phyloP scores from a whole-genome alignment of 2,797 vertebrate species.

The Choloepus didactylus region DNA sequence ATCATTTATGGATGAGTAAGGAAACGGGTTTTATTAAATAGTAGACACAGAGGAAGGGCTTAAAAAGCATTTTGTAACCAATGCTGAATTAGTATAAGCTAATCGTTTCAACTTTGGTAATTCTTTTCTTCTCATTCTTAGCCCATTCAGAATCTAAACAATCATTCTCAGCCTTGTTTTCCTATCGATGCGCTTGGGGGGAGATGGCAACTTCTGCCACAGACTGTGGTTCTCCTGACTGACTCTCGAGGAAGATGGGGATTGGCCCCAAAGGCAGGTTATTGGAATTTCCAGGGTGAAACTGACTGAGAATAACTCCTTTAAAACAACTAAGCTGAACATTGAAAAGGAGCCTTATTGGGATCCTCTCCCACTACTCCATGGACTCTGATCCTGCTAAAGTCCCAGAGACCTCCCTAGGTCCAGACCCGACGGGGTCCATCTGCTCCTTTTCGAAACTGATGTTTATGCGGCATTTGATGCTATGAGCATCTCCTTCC shows the following conservation, averaged over 20 bases:
- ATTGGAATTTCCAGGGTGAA: neutral
- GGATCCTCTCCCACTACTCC: neutral
- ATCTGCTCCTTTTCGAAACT: neutral
- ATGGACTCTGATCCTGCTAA: neutral
- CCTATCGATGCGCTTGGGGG: neutral
- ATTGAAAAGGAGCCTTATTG: neutral
- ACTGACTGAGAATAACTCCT: neutral
- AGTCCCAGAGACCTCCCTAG: neutral
- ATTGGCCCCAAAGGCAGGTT: neutral
- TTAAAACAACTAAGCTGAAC: neutral
- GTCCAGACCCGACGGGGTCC: neutral
- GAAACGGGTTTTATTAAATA: slow-evolving; percentile 42
- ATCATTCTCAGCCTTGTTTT: neutral
- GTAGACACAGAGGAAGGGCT: neutral
- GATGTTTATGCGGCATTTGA: neutral
- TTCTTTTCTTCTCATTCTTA: slow-evolving; percentile 13
- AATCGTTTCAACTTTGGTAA: slow-evolving; percentile 4
- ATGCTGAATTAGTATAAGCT: neutral
- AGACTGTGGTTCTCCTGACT: neutral
- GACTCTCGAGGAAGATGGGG: neutral
- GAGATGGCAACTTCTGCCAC: neutral
- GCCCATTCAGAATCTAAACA: neutral
- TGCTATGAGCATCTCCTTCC: neutral
- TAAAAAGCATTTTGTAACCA: neutral
- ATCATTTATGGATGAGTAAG: slow-evolving; percentile 34